Base-by-base conservation (phyloP, 2,797 vertebrate genomes). In the Sebastes wilsoni region DNA sequence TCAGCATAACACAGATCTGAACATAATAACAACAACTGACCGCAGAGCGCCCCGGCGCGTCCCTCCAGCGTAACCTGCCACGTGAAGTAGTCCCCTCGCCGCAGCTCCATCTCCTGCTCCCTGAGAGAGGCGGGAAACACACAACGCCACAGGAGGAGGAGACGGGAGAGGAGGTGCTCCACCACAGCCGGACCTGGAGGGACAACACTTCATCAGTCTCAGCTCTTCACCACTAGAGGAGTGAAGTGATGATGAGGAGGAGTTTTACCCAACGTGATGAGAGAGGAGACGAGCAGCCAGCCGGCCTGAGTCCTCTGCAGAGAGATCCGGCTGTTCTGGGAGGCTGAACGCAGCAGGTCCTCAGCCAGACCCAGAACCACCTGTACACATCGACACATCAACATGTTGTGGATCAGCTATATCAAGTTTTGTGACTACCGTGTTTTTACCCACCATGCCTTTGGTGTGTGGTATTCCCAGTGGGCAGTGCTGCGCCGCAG, bases 21-120 rank as follows among this genome's bases (percentile, higher is more conserved):
- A 34, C 9, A 34, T 10, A 34, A 34, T 34, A 34, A 34, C 32
- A 34, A 34, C 32, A 34, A 34, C 38, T 75, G 61, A 96, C 95
- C 94, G 14, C 91, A 92, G 25, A 96, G 96, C 4, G 97, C 97
- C 82, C 97, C 98, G 9, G 97, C 95, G 25, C 98, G 96, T 55
- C 97, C 97, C 95, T 98, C 97, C 80, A 99, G 91, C 0, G 97
- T 98, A 52, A 98, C 96, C 82, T 98, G 97, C 98, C 98, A 99
- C 0, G 98, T 99, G 78, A 99, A 99, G 1, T 93, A 96, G 92
- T 99, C 98, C 85, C 97, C 98, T 56, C 97, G 92, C 3, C 92
- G 95, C 77, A 96, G 96, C 91, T 99, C 98, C 72, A 93, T 96
- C 89, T 98, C 97, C 83, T 98, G 89, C 79, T 98, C 98, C 82